Conservation (phyloP, 2,113 vertebrate genomes). For the Astatotilapia flaviijosephi region DNA sequence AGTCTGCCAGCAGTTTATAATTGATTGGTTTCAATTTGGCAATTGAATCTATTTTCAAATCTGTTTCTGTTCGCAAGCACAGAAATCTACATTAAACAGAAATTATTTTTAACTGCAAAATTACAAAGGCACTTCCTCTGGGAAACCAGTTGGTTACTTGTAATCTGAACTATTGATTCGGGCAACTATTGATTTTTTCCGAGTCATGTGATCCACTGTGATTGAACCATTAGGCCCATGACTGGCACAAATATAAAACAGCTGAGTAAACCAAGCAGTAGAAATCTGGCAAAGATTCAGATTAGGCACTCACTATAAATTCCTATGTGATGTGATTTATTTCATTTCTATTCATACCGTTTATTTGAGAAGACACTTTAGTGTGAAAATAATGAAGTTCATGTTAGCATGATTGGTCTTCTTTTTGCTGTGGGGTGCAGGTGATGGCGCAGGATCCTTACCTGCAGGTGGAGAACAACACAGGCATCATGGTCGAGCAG, state of each 20-base stretch:
- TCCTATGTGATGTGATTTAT: background rate
- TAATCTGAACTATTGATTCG: background rate
- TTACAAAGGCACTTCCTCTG: background rate
- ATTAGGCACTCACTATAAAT: background rate
- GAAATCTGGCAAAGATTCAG: background rate
- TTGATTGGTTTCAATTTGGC: background rate
- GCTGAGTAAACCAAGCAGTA: background rate
- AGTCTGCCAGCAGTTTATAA: background rate
- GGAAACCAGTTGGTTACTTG: background rate
- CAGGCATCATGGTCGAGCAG: constrained; percentile 76
- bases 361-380: background rate
- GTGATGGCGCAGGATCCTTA: constrained; percentile 81
- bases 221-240: background rate
- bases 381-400: background rate
- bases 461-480: constrained; percentile 76
- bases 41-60: background rate
- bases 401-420: background rate
- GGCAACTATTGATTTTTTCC: background rate
- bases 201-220: background rate
- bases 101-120: background rate
- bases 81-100: background rate
- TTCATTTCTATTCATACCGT: background rate
- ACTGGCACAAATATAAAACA: background rate
- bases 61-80: background rate
- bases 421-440: constrained; percentile 51